phyloP scores from a whole-genome alignment of 2,797 vertebrate genomes.

The Merluccius polli region DNA sequence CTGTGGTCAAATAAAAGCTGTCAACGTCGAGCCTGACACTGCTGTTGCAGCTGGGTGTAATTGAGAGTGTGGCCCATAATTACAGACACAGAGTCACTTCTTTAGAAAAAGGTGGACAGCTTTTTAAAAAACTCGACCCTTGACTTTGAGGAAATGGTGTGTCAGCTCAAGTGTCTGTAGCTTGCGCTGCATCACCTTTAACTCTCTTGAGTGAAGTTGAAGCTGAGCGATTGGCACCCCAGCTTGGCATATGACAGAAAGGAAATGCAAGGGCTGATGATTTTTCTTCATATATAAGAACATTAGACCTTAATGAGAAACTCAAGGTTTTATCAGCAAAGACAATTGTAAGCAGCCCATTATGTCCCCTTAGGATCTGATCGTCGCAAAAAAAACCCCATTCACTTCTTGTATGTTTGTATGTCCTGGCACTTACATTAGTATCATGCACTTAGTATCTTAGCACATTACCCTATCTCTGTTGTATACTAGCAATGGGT shows the following conservation, averaged over 20 bases:
- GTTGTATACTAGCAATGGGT: too few relatives aligned
- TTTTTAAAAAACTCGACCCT: conserved; percentile 44
- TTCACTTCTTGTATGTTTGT: too few relatives aligned
- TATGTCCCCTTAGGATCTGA: neutral
- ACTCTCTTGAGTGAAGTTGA: neutral
- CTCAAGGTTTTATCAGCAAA: neutral
- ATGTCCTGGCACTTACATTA: too few relatives aligned
- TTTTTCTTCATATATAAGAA: neutral
- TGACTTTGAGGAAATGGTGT: conserved; percentile 17
- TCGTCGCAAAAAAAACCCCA: too few relatives aligned
- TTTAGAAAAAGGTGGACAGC: conserved; percentile 43
- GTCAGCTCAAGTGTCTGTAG: conserved; percentile 13
- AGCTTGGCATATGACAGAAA: neutral
- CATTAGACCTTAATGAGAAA: neutral
- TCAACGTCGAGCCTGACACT: conserved; percentile 73
- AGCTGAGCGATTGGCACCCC: neutral
- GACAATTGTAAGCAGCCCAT: neutral
- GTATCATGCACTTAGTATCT: too few relatives aligned
- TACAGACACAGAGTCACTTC: conserved; percentile 58
- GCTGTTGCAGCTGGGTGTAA: conserved; percentile 75
- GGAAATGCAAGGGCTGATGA: neutral
- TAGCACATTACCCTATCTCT: too few relatives aligned
- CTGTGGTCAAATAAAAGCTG: conserved; percentile 67
- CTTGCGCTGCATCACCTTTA: neutral
- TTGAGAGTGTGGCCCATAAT: conserved; percentile 72